Percentiles rank a stretch among this genome's conserved stretches.
Evolutionary conservation across 2,113 vertebrate genomes (phyloP).

Genomic region (Phalacrocorax pelagicus): DNA sequence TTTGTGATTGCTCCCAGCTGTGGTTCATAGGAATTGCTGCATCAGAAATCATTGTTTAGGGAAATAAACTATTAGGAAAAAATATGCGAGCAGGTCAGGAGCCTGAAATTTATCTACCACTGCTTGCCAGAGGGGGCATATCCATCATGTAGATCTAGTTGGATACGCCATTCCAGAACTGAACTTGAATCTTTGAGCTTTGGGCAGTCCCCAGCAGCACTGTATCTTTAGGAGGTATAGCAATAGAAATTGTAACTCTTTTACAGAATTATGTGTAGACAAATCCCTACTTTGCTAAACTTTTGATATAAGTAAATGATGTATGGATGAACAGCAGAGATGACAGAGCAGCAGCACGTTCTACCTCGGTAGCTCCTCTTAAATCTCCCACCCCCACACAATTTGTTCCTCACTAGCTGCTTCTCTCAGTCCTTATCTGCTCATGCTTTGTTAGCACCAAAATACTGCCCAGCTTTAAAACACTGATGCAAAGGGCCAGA

Average conservation of each 20-base stretch:
- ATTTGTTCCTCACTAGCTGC: background rate
- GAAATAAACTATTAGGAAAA: background rate
- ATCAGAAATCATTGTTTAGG: background rate
- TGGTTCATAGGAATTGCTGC: background rate
- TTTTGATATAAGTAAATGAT: background rate
- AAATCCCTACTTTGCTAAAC: background rate
- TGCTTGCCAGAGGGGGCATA: background rate
- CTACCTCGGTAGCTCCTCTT: background rate
- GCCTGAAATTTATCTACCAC: background rate
- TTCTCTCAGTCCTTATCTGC: background rate
- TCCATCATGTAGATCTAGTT: background rate
- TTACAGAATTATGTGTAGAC: background rate
- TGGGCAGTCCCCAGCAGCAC: background rate
- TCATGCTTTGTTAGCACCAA: background rate
- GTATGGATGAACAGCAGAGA: background rate
- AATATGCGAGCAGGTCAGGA: fast-evolving
- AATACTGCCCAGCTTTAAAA: background rate
- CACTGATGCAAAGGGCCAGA: background rate
- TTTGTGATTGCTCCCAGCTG: background rate
- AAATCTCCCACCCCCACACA: background rate
- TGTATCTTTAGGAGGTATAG: background rate
- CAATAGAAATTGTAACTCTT: background rate
- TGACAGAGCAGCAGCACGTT: background rate
- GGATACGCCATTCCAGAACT: background rate
- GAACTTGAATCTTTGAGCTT: background rate